Evolutionary conservation across 2,888 invertebrate species (phyloP), one percentile per base, ranked within the genome.

Genomic region (Pimpla rufipes): DNA sequence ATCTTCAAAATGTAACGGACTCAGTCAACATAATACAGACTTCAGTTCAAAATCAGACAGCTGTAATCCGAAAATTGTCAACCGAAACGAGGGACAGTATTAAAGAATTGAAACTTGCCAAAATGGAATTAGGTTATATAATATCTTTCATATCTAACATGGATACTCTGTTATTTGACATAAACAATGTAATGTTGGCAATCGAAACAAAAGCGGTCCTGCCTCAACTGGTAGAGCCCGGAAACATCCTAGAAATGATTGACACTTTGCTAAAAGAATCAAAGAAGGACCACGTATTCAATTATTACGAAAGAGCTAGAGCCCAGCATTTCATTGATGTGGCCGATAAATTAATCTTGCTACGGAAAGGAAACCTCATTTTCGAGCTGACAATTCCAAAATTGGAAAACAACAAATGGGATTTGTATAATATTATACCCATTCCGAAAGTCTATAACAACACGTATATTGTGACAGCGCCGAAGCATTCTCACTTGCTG

Each of bases 1-100:
- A 71, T 45, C 29, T 71, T 59, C 57, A 71, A 29, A 71, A 70
- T n/a, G 70, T 70, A 70, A 70, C 70, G n/a, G 23, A 70, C 21
- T 55, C 70, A 13, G 40, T 45, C 3, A 73, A 59, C 10, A 42
- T 73, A 29, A 73, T 73, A 40, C 57, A 73, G 57, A 73, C 35
- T 13, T 73, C 59, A 16, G 73, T 73, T 59, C 73, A 73, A 29
- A 59, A 59, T 16, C 71, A 73, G 29, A 29, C 71, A 3, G 59
- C 71, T 13, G 45, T 59, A 21, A 73, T 73, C 45, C 59, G 45
- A 29, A 73, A 59, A 73, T 18, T 73, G 7, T 57, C 59, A 11
- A 73, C 71, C 5, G 59, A 73, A 59, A 73, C 29, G 45, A 57
- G 59, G 29, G 3, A 16, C 11, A 16, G 16, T 16, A 57, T 73